Percentiles rank a stretch among this genome's conserved stretches.
Evolutionary conservation across 2,113 vertebrate species (phyloP).

Genomic region (Thamnaconus septentrionalis): DNA sequence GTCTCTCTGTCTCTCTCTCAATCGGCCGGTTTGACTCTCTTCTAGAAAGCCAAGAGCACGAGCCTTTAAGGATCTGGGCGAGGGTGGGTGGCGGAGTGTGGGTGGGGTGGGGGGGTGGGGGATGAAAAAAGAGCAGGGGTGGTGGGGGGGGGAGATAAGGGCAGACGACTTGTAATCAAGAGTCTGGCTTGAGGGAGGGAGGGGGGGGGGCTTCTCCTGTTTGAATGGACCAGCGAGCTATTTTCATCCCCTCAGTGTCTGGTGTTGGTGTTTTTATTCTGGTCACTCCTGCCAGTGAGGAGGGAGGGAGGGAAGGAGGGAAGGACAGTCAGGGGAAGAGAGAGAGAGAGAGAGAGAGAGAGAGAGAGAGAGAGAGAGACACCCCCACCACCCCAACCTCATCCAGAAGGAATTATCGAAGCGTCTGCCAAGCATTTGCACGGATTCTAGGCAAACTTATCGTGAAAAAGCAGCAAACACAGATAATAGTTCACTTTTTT

Average conservation of each 20-base stretch:
- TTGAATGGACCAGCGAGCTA: constrained; percentile 79
- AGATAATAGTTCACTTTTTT: background rate
- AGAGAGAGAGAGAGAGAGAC: constrained; percentile 34
- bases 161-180: background rate
- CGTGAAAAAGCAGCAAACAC: constrained; percentile 25
- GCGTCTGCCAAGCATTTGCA: constrained; percentile 72
- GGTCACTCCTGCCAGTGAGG: constrained; percentile 76
- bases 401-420: constrained; percentile 69
- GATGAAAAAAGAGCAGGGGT: constrained; percentile 40
- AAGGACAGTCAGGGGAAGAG: constrained; percentile 32
- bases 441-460: constrained; percentile 66
- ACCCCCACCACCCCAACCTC: constrained; percentile 17
- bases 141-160: constrained; percentile 82
- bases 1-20: constrained; percentile 33
- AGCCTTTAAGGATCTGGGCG: constrained; percentile 65
- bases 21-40: constrained; percentile 92
- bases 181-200: constrained; percentile 33
- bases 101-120: background rate
- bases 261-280: constrained; percentile 86
- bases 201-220: constrained; percentile 74
- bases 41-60: constrained; percentile 81
- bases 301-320: constrained; percentile 47
- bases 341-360: constrained; percentile 25
- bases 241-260: constrained; percentile 71
- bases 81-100: background rate